Evolutionary conservation across 2,888 invertebrate species (phyloP), one percentile per base, ranked within the genome.

Genomic region (Dynastes grantii): DNA sequence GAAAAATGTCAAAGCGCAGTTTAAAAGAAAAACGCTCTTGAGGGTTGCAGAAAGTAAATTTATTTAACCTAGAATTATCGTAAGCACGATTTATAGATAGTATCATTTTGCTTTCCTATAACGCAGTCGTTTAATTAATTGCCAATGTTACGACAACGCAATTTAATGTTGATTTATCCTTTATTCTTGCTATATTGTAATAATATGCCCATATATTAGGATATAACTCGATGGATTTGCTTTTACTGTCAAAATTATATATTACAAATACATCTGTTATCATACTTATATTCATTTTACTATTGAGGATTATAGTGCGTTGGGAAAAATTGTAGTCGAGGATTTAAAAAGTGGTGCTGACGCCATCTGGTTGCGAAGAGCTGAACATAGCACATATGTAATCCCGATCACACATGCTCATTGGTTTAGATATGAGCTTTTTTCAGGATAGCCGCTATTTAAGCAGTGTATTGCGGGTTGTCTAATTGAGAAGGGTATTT

Each of bases 351-450:
- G 81, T 81, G 80, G 79, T 77, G 67, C 55, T 75, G 45, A 75
- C 81, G 86, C 86, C 87, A 85, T 87, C 87, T 87, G 81, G 83
- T 82, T 81, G 82, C 81, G 81, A 81, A 85, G 83, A 82, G 85
- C 85, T n/a, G 80, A 86, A 87, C 83, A 75, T 80, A 51, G 27
- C 82, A 84, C 84, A 85, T 81, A 82, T 84, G 85, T 55, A 73
- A 27, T 73, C 53, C 27, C 68, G 5, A 45, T 40, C 76, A 73
- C 64, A 65, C 49, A 71, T 71, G 71, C 51, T 61, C 6, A 6
- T 27, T 78, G 78, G 78, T 78, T 78, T 78, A 78, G 68, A 73
- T 13, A 64, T 65, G 53, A 64, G 78, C 78, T 78, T 73, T 77
- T 78, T 78, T 77, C 68, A 71, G 40, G 45, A 68, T 40, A 3